Conservation (phyloP, 2,888 invertebrate genomes). For the Epinotia brunnichana region DNA sequence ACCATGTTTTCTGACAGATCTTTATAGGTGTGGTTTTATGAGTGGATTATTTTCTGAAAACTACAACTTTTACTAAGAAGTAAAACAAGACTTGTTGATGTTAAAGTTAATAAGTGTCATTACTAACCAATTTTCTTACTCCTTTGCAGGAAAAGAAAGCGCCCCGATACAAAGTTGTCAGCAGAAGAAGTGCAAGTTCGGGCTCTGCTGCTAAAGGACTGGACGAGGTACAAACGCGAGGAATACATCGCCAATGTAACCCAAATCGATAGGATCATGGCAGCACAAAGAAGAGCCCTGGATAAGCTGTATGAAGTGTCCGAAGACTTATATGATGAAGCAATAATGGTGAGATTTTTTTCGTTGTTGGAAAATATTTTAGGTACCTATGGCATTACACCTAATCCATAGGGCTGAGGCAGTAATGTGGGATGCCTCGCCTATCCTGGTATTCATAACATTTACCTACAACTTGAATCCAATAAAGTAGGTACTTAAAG, state of each 20-base stretch:
- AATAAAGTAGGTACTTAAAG: no score
- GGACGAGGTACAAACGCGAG: constrained; percentile 87
- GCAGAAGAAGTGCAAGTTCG: constrained; percentile 86
- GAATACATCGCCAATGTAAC: constrained; percentile 86
- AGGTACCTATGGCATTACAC: no score
- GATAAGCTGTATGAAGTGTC: constrained; percentile 91
- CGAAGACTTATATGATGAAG: constrained; percentile 93
- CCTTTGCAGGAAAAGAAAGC: constrained; percentile 68
- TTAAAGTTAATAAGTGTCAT: no score
- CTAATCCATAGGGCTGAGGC: no score
- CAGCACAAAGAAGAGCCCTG: constrained; percentile 90
- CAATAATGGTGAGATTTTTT: constrained; percentile 85
- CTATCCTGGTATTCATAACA: no score
- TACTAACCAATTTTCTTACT: not conserved
- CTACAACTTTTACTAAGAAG: no score
- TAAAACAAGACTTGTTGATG: not conserved
- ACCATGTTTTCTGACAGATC: no score
- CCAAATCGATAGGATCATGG: constrained; percentile 87
- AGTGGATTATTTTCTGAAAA: no score
- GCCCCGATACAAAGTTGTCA: constrained; percentile 78
- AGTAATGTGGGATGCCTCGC: no score
- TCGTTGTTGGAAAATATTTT: not conserved
- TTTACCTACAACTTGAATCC: no score
- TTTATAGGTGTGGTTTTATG: no score
- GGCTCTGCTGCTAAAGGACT: constrained; percentile 87